Evolutionary conservation across 2,888 invertebrate species (phyloP).

Genomic region (Pollenia angustigena): DNA sequence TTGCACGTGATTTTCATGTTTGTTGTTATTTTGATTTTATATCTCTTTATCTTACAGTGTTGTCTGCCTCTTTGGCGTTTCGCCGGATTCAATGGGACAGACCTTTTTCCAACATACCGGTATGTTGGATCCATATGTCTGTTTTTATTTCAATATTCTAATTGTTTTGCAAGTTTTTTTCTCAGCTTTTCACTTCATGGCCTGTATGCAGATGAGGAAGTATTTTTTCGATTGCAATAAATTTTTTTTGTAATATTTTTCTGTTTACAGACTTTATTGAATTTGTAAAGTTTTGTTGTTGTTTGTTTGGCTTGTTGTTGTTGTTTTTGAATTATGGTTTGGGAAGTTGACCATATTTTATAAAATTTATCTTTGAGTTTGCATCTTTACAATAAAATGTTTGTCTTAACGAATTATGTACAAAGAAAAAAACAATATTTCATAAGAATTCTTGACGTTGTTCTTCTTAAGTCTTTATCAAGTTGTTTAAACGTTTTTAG

Average conservation of each 20-base stretch:
- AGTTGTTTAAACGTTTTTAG: constrained; percentile 36
- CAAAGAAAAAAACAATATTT: background rate
- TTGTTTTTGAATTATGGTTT: constrained; percentile 53
- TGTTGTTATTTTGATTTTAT: constrained; percentile 49
- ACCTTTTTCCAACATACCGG: constrained; percentile 20
- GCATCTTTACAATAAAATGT: constrained; percentile 39
- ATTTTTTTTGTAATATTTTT: background rate
- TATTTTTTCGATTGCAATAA: background rate
- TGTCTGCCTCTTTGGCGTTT: background rate
- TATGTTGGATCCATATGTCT: constrained; percentile 8
- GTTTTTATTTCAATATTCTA: constrained; percentile 59
- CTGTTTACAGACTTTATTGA: constrained; percentile 36
- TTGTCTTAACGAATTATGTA: background rate
- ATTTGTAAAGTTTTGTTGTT: constrained; percentile 41
- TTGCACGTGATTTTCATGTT: constrained; percentile 70
- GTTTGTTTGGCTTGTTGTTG: background rate
- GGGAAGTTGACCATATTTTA: constrained; percentile 55
- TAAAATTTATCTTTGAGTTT: constrained; percentile 37
- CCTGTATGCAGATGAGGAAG: constrained; percentile 50
- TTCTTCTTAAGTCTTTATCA: constrained; percentile 31
- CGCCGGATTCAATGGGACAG: background rate
- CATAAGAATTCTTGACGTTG: background rate
- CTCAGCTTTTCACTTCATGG: constrained; percentile 4
- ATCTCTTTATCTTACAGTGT: constrained; percentile 27
- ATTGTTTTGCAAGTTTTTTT: constrained; percentile 42